Percentiles rank a stretch among this genome's conserved stretches.
phyloP scores from a whole-genome alignment of 2,113 vertebrate species.

The Gila orcuttii region DNA sequence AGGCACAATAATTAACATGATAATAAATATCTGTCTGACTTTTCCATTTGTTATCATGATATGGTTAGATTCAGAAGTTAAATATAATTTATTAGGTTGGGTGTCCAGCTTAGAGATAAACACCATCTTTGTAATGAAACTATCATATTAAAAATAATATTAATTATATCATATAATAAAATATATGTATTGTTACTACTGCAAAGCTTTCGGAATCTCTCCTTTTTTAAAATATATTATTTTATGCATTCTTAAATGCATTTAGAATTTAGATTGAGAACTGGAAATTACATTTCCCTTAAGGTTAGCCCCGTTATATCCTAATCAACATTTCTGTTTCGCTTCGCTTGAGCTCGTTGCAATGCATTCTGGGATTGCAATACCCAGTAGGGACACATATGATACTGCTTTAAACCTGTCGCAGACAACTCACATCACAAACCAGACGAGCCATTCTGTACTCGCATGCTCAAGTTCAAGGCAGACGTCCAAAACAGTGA shows the following conservation, averaged over 20 bases:
- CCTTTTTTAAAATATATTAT: not conserved
- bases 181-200: not conserved
- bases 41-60: not conserved
- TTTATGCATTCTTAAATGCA: too few species aligned
- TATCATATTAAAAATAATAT: not conserved
- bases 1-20: not conserved
- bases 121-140: not conserved
- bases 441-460: not conserved
- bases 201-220: not conserved
- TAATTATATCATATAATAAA: not conserved
- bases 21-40: not conserved
- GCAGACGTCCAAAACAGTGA: constrained; percentile 21
- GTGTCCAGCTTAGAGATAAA: not conserved
- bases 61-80: not conserved
- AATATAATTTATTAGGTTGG: not conserved
- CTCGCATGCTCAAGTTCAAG: constrained; percentile 9
- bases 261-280: too few species aligned
- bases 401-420: constrained; percentile 13
- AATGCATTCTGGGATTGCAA: constrained; percentile 8
- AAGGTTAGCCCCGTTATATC: not conserved
- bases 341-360: not conserved
- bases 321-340: constrained; percentile 16
- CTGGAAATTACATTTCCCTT: not conserved
- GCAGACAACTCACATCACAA: constrained; percentile 10
- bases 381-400: constrained; percentile 6